A percentile compares a stretch with the other conserved stretches of the same genome.
Evolutionary conservation across 2,797 vertebrate genomes (phyloP).

Genomic region (Hydrophis major): DNA sequence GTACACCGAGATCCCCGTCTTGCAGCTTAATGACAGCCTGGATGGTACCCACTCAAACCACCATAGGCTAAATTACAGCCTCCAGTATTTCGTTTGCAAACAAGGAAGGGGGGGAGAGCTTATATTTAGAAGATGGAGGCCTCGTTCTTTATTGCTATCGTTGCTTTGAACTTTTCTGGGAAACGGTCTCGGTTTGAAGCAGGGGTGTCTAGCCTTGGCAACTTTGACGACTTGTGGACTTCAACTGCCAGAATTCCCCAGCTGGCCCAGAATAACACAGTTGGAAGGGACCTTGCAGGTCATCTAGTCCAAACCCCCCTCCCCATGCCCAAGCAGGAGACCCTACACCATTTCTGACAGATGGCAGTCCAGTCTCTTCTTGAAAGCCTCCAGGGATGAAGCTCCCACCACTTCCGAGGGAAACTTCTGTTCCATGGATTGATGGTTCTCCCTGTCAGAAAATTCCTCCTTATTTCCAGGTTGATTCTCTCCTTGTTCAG

Average conservation of each 20-base stretch:
- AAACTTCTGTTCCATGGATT: too few relatives aligned
- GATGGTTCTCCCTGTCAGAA: too few relatives aligned
- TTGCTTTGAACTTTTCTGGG: background rate
- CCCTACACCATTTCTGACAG: too few relatives aligned
- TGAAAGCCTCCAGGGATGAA: too few relatives aligned
- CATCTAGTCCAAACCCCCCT: too few relatives aligned
- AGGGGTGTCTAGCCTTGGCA: background rate
- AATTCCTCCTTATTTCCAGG: too few relatives aligned
- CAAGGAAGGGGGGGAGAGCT: background rate
- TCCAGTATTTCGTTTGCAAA: background rate
- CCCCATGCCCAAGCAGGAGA: too few relatives aligned
- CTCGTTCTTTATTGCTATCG: background rate
- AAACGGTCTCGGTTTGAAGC: background rate
- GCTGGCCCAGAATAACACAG: too few relatives aligned
- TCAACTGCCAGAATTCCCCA: background rate
- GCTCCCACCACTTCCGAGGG: too few relatives aligned
- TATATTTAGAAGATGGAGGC: background rate
- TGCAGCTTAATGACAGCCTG: background rate
- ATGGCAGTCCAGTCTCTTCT: too few relatives aligned
- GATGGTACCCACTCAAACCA: background rate
- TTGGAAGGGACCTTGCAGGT: too few relatives aligned
- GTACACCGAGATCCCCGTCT: background rate
- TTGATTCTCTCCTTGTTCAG: too few relatives aligned
- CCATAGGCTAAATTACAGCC: constrained; percentile 8
- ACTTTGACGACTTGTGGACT: background rate